Base-by-base conservation (phyloP, 2,113 vertebrate genomes). In the Ranitomeya imitator region DNA sequence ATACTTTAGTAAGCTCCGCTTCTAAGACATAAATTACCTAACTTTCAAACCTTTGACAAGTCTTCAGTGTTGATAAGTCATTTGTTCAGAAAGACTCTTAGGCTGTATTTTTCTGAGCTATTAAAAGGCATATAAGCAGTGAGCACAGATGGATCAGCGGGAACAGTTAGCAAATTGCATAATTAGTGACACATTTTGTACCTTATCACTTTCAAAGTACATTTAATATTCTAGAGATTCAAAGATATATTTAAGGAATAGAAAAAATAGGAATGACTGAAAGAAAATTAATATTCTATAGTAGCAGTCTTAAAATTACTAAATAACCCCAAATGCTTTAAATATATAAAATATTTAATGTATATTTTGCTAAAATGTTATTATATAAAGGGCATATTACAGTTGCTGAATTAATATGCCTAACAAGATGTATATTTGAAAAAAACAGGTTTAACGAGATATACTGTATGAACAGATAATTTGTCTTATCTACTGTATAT, bases 141-240 rank as follows among this genome's bases (percentile, higher is more conserved):
- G 52, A 85, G 87, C 87, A 89, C 87, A 89, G 87, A 89, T 89
- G 87, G 87, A 85, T 89, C 87, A 85, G 81, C 71, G 18, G 82
- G 87, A 89, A 89, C 87, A 89, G 81, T 89, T 84, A 65, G 81
- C 52, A 78, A 89, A 89, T 79, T 89, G 87, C 87, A 89, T 89
- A 89, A 89, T 89, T 89, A 89, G 59, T 79, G 81, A 84, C 81
- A 85, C 81, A 89, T 89, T 89, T 89, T 89, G 87, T 89, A 89
- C 87, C 81, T 85, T 85, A 84, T 84, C 87, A 79, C 60, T 78
- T 88, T 88, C 55, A 76, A 83, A 88, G 80, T 65, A 88, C 79
- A 82, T 83, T 74, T 85, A 63, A 89, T 89, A 84, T 79, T 26
- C 61, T 26, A 59, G 54, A 87, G 78, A 81, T 54, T 71, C 45